Base-by-base conservation (phyloP, 2,113 vertebrate genomes). In the Ceratotherium simum region DNA sequence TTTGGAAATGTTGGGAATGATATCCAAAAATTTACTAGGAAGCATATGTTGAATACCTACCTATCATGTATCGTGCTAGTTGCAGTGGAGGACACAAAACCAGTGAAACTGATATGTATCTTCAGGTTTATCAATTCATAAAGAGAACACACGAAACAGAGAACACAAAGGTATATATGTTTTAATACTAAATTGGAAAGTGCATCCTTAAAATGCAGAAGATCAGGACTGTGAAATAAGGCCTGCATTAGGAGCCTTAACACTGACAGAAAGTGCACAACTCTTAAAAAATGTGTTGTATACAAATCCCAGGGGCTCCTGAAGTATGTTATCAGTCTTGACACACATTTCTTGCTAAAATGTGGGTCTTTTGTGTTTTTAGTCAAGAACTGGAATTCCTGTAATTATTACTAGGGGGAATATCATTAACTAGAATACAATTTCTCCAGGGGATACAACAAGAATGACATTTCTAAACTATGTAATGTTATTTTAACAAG, bases 341-440 rank as follows among this genome's bases (percentile, higher is more conserved):
- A 93, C 83, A 91, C 62, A 88, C 12, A 84, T 92, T 94, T 93
- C 75, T 92, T 87, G 31, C 46, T 85, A 80, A 95, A 97, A 92
- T 78, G 48, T 85, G 72, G 27, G 39, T 88, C 95, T 97, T 90
- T 96, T 91, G 78, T 96, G 56, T 90, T 91, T 79, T 92, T 83
- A 76, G 90, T 96, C 67, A 97, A 94, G 75, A 96, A 79, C 16
- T 85, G 39, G 29, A 95, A 94, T 96, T 87, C 51, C 72, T 96
- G 33, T 97, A 82, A 96, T 95, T 93, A 97, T 94, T 95, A 42
- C 81, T 54, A 54, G 72, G 78, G 54, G 79, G 79, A 96, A 87
- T 90, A 86, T 31, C 81, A 84, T 97, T 96, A 95, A 92, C 70
- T 90, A 54, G 72, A 97, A 90, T 58, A 72, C 5, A 48, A 11